Percentiles rank a stretch among this genome's conserved stretches.
Evolutionary conservation across 2,888 invertebrate genomes (phyloP).

Genomic region (Chalcosyrphus nemorum): DNA sequence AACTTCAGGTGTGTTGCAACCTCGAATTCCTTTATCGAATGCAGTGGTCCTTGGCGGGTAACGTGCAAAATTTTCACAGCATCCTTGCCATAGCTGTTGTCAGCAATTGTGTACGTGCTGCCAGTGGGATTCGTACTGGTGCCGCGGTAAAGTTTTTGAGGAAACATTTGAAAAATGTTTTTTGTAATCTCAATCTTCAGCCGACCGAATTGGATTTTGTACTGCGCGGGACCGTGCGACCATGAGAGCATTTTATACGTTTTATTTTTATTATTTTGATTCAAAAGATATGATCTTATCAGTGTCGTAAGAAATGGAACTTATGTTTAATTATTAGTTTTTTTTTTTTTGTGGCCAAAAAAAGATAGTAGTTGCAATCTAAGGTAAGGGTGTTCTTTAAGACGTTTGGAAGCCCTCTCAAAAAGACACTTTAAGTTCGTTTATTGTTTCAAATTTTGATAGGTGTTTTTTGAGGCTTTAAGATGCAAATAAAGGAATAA

Average conservation of each 20-base stretch:
- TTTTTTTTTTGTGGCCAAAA: constrained; percentile 1
- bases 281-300: constrained; percentile 46
- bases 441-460: no score
- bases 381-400: neutral
- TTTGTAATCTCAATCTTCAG: neutral
- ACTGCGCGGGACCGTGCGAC: neutral
- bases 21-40: constrained; percentile 89
- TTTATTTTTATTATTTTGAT: constrained; percentile 12
- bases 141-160: constrained; percentile 34
- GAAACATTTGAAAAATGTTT: constrained; percentile 30
- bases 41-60: constrained; percentile 85
- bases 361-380: neutral
- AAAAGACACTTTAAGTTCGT: neutral
- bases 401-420: neutral
- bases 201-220: neutral
- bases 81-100: constrained; percentile 85
- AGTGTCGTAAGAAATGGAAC: neutral
- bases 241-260: constrained; percentile 48
- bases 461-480: neutral
- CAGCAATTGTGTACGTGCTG: constrained; percentile 76
- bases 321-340: neutral
- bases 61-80: constrained; percentile 89
- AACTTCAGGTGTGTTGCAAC: constrained; percentile 88
- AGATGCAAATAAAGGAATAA: no score
- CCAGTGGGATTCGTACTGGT: neutral